Evolutionary conservation across 2,113 vertebrate genomes (phyloP).

Genomic region (Sebastes schlegelii): DNA sequence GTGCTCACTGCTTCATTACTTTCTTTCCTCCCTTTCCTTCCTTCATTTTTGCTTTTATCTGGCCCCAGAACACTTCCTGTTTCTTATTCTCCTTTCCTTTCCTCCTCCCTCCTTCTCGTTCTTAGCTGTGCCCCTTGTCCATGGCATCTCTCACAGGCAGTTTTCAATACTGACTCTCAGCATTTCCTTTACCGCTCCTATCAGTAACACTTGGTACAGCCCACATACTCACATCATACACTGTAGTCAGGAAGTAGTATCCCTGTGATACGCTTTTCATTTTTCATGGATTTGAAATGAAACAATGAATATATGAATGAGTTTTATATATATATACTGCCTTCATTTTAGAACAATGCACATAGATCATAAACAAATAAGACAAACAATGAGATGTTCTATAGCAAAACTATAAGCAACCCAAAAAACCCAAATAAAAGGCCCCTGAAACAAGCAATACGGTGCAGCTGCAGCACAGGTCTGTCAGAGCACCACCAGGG

Average conservation of each 20-base stretch:
- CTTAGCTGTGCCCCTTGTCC: not conserved
- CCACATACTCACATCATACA: not conserved
- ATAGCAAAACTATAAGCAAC: not conserved
- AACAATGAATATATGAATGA: conserved; percentile 2
- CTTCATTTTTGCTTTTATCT: conserved; percentile 44
- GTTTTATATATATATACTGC: not conserved
- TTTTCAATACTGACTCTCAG: conserved; percentile 8
- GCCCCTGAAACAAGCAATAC: not conserved
- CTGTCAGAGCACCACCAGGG: not conserved
- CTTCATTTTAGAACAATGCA: not conserved
- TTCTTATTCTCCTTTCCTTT: not conserved
- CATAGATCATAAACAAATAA: not conserved
- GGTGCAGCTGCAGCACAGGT: not conserved
- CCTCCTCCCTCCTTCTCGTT: not conserved
- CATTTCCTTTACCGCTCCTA: conserved; percentile 18
- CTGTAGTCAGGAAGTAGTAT: not conserved
- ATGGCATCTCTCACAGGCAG: conserved; percentile 20
- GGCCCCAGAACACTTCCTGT: conserved; percentile 1
- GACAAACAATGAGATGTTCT: not conserved
- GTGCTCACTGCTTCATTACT: conserved; percentile 65
- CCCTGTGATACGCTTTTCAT: not conserved
- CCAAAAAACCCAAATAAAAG: not conserved
- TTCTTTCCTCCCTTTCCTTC: conserved; percentile 46
- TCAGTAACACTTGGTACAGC: not conserved
- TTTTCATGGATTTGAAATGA: conserved; percentile 16